These are phyloP conservation scores for Avahi laniger DNA, from an alignment of 2,797 vertebrate species.

Conservation along the genomic window DNA sequence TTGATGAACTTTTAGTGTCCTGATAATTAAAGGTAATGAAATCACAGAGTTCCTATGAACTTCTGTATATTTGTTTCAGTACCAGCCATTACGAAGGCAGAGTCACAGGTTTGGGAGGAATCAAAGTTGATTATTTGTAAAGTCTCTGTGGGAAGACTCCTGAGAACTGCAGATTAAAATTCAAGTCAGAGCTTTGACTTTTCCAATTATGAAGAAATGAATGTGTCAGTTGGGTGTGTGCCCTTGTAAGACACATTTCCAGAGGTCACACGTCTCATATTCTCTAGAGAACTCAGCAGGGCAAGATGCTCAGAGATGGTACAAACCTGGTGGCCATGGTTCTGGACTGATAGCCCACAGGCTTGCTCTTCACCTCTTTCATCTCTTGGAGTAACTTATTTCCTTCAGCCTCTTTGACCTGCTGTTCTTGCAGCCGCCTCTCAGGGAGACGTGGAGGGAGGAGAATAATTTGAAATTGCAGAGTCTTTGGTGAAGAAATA, in stretches of 20 bases:
- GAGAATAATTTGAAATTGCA: constrained; percentile 23
- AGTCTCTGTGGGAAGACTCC: constrained; percentile 12
- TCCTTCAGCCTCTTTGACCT: constrained; percentile 30
- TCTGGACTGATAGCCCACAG: neutral
- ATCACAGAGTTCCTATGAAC: neutral
- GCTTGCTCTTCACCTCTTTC: constrained; percentile 8
- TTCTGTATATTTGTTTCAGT: neutral
- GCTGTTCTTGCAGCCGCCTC: constrained; percentile 10
- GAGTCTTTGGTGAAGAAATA: constrained; percentile 14
- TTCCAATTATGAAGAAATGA: constrained; percentile 56
- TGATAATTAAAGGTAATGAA: neutral
- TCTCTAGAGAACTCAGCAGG: neutral
- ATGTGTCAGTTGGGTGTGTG: neutral
- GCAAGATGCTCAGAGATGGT: neutral
- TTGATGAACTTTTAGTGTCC: neutral
- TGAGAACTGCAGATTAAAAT: constrained; percentile 41
- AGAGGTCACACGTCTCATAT: neutral
- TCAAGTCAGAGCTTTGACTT: constrained; percentile 18
- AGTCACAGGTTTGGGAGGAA: neutral
- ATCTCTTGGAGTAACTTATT: constrained; percentile 30
- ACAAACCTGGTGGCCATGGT: neutral
- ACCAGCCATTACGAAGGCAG: neutral
- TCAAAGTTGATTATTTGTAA: constrained; percentile 41
- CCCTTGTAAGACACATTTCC: constrained; percentile 41
- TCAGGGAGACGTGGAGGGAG: neutral